phyloP scores from a whole-genome alignment of 2,888 invertebrate genomes.

The Eupithecia abbreviata region DNA sequence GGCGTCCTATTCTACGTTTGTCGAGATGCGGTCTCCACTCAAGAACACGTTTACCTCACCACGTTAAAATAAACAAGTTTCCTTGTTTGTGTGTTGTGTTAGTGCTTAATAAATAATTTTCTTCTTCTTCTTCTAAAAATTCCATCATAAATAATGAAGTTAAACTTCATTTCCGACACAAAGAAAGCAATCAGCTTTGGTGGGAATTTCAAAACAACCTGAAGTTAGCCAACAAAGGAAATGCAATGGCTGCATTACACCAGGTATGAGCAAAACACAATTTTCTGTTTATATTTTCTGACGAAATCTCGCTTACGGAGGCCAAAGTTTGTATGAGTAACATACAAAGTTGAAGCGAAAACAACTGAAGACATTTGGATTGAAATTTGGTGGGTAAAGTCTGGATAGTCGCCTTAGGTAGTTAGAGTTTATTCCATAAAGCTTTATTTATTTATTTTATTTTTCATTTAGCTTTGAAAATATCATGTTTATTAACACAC shows the following conservation, averaged over 20 bases:
- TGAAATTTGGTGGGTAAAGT: too few species aligned
- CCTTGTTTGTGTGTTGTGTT: too few species aligned
- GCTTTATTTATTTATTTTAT: too few species aligned
- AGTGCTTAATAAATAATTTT: too few species aligned
- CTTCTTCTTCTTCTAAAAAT: not conserved
- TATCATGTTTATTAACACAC: too few species aligned
- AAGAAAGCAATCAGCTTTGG: constrained; percentile 25
- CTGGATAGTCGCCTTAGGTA: too few species aligned
- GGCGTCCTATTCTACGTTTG: too few species aligned
- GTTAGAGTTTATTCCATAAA: too few species aligned
- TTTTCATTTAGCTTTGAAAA: too few species aligned
- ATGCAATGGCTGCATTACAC: constrained; percentile 7
- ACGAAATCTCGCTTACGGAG: not conserved
- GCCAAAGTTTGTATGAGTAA: not conserved
- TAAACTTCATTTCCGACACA: constrained; percentile 21
- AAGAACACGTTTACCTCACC: too few species aligned
- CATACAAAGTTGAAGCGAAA: not conserved
- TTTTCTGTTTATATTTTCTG: not conserved
- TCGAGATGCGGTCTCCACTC: too few species aligned
- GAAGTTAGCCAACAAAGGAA: constrained; percentile 11
- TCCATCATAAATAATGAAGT: not conserved
- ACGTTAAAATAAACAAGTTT: too few species aligned
- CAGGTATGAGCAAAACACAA: not conserved
- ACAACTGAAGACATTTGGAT: not conserved
- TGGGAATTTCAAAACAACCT: constrained; percentile 13